Evolutionary conservation across 2,888 invertebrate species (phyloP), one percentile per base, ranked within the genome.

Genomic region (Stratiomys singularior): DNA sequence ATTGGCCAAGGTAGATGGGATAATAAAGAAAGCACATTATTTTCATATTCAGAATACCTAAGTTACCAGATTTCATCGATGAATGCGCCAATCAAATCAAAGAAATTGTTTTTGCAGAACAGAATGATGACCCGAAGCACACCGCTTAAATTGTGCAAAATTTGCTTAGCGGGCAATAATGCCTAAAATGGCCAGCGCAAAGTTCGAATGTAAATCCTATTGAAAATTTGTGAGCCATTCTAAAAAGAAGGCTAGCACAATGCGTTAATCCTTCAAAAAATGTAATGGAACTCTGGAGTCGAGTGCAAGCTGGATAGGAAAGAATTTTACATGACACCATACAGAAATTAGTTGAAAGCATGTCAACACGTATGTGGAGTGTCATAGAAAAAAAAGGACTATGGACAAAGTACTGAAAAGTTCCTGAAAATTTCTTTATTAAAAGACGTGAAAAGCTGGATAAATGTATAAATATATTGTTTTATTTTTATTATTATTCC

Each of bases 11-110:
- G 18, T 60, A n/a, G 2, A 60, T 60, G 23, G 78, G 23, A 79
- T 78, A 77, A 78, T 79, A 66, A 77, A 37, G 11, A 78, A 79
- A 44, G 77, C 79, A 60, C 63, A 78, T 37, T 80, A 80, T 71
- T 77, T 76, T 1, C 21, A 56, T 56, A 78, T 79, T 74, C 47
- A 76, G 11, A 47, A 77, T 46, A 67, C n/a, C 76, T 15, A 46
- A 77, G 46, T 64, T 80, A 63, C 69, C 71, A 18, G 76, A 78
- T 69, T 80, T 79, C 76, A 60, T 79, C 3, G 72, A 76, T 25
- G 52, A 25, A 27, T n/a, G 60, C 23, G 60, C 60, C 60, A 23
- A 60, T 25, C 60, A 21, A 7, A 18, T n/a, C 4, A 25, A 15
- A 66, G 66, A 66, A 66, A 27, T 66, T 25, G 30, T 27, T 15